Conservation (phyloP, 2,113 vertebrate species). For the Rana temporaria region DNA sequence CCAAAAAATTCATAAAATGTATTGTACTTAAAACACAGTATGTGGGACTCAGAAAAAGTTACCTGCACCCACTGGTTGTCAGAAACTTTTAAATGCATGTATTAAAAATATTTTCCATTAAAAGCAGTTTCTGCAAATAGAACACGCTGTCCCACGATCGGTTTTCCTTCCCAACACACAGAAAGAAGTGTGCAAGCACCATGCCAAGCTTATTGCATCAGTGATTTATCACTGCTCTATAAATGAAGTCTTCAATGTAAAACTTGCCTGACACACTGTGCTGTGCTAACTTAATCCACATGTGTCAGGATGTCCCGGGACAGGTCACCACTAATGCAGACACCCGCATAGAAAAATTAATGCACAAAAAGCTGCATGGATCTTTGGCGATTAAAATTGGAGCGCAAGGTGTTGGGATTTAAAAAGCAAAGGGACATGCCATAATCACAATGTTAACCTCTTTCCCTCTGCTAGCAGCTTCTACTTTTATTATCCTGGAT, state of each 20-base stretch:
- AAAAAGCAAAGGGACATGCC: not conserved
- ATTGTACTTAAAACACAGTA: too few species aligned
- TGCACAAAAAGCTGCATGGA: not conserved
- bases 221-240: slow-evolving; percentile 16
- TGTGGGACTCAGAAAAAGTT: too few species aligned
- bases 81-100: too few species aligned
- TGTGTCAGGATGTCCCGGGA: not conserved
- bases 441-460: not conserved
- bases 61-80: too few species aligned
- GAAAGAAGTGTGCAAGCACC: not conserved
- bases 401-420: not conserved
- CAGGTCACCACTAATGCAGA: slow-evolving; percentile 7
- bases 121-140: too few species aligned
- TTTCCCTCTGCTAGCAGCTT: not conserved
- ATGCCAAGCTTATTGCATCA: not conserved
- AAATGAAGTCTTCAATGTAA: slow-evolving; percentile 3
- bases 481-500: not conserved
- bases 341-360: not conserved
- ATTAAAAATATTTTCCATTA: too few species aligned
- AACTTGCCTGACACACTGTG: not conserved
- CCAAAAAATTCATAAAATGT: too few species aligned
- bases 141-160: not conserved
- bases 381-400: not conserved
- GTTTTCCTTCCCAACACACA: not conserved
- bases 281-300: slow-evolving; percentile 3